Conservation (phyloP, 2,888 invertebrate species). For the Melikaiella ostensackeni region DNA sequence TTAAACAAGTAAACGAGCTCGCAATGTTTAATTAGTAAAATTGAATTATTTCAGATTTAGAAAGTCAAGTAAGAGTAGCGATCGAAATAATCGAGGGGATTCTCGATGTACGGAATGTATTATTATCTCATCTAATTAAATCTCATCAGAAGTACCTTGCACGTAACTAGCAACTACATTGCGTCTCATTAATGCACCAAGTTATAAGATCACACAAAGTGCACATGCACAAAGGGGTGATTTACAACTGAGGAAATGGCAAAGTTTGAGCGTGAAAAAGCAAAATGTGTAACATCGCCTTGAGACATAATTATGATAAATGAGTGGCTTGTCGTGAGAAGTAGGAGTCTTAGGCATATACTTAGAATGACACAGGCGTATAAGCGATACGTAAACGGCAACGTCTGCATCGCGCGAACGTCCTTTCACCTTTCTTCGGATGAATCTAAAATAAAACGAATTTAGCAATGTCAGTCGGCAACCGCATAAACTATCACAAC, state of each 20-base stretch:
- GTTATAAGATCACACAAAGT: slow-evolving; percentile 29
- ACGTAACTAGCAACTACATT: slow-evolving; percentile 1
- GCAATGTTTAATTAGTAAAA: background rate
- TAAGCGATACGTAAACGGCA: slow-evolving; percentile 28
- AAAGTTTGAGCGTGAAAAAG: slow-evolving; percentile 39
- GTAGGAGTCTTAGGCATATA: slow-evolving; percentile 38
- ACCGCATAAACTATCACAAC: slow-evolving; percentile 30
- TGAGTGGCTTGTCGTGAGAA: slow-evolving; percentile 50
- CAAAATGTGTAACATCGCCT: slow-evolving; percentile 44
- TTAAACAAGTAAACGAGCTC: too few species aligned
- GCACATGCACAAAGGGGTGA: slow-evolving; percentile 20
- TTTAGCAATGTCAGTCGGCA: slow-evolving; percentile 52
- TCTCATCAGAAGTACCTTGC: slow-evolving; percentile 14
- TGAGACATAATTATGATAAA: slow-evolving; percentile 50
- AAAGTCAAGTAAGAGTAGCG: background rate
- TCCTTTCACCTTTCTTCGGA: slow-evolving; percentile 55
- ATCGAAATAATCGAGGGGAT: slow-evolving; percentile 20
- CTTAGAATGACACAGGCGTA: slow-evolving; percentile 28
- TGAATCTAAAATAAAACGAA: slow-evolving; percentile 50
- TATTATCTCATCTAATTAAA: slow-evolving; percentile 37
- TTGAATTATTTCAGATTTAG: background rate
- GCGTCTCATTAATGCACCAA: slow-evolving; percentile 28
- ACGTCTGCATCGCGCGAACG: slow-evolving; percentile 38
- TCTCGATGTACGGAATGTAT: background rate
- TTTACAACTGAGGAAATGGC: slow-evolving; percentile 47